Evolutionary conservation across 2,888 invertebrate species (phyloP), one percentile per base, ranked within the genome.

Genomic region (Allygus modestus): DNA sequence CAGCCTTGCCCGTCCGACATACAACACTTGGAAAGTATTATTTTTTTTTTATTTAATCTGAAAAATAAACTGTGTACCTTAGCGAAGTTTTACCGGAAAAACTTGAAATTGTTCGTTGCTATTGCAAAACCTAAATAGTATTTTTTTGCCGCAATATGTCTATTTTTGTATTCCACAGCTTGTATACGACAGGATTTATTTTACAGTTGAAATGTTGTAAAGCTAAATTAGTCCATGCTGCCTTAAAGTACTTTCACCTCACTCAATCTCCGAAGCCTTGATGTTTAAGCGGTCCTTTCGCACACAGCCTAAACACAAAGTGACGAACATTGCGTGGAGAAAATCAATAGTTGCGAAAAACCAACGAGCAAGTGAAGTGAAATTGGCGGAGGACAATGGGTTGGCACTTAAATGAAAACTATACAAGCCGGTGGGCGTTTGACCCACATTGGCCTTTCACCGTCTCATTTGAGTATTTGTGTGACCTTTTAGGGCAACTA

Each of bases 301-400:
- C 20, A 7, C 58, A 58, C 51, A 51, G 51, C 26, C 58, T 23
- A 58, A 23, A 26, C 58, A 58, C 65, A 65, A 65, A 65, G 65
- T 65, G 65, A 0, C 15, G 5, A 65, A 65, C 65, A 31, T 65
- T 65, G 65, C 65, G 65, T 65, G 65, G 65, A 65, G 65, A 65
- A 65, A 65, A 65, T 65, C 65, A 65, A 65, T 65, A 65, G 65
- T 65, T 65, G 65, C 65, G 65, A 65, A 65, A 65, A 28, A 28
- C 65, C 31, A 28, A 65, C 65, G 31, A 65, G 31, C 65, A 65
- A 65, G 65, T 65, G 65, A 28, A 65, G 65, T 28, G 31, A 65
- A 65, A 31, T 65, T 5, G 65, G 15, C 58, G 58, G 23, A 31
- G 65, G 65, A 65, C 65, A 65, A 65, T 65, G 65, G 65, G 28